Evolutionary conservation across 2,113 vertebrate genomes (phyloP).

Genomic region (Falco punctatus): DNA sequence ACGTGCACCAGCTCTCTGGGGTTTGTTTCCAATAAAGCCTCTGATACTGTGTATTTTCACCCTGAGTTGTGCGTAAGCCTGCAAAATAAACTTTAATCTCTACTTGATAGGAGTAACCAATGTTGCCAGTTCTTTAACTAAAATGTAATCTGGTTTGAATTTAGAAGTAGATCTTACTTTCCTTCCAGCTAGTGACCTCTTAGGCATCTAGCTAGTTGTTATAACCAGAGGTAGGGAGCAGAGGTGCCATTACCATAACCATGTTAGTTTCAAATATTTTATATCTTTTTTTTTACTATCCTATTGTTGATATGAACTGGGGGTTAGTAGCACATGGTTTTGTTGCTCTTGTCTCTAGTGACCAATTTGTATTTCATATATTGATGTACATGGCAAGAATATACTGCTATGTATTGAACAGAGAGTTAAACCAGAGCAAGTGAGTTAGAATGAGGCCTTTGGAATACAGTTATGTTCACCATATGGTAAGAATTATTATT

Average conservation of each 20-base stretch:
- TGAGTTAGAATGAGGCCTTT: neutral
- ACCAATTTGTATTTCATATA: neutral
- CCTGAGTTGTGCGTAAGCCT: neutral
- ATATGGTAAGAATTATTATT: conserved; percentile 23
- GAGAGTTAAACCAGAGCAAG: neutral
- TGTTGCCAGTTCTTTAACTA: neutral
- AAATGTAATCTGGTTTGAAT: neutral
- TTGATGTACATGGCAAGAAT: neutral
- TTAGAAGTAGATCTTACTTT: neutral
- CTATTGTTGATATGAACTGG: neutral
- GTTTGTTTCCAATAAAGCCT: neutral
- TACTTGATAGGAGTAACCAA: neutral
- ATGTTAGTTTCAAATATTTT: neutral
- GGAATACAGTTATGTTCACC: neutral
- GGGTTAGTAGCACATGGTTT: neutral
- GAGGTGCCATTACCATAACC: neutral
- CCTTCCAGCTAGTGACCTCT: neutral
- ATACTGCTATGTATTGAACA: neutral
- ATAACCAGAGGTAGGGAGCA: neutral
- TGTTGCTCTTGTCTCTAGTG: neutral
- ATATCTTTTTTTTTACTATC: neutral
- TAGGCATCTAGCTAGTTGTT: neutral
- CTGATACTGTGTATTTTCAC: neutral
- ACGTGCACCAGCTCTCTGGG: no score
- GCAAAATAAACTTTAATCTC: neutral